Evolutionary conservation across 2,888 invertebrate genomes (phyloP).

Genomic region (Tipula lateralis): DNA sequence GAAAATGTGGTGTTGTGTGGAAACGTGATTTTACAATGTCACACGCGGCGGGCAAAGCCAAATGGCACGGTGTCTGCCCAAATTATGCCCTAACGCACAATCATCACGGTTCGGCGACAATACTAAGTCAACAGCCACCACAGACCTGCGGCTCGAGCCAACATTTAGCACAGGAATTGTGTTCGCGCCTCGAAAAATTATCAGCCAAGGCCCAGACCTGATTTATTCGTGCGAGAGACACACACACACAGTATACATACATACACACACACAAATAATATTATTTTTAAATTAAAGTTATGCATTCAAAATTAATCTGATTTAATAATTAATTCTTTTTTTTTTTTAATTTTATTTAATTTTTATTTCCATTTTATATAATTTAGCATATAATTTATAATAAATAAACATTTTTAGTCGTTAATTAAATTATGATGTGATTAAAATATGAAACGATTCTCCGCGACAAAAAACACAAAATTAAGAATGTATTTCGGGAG

Average conservation of each 20-base stretch:
- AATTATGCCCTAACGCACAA: slow-evolving; percentile 42
- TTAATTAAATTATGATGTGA: neutral
- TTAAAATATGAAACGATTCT: neutral
- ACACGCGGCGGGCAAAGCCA: slow-evolving; percentile 65
- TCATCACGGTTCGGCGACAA: neutral
- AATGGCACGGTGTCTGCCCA: slow-evolving; percentile 65
- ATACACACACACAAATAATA: neutral
- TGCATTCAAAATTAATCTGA: slow-evolving; percentile 19
- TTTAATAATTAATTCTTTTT: neutral
- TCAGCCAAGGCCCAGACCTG: slow-evolving; percentile 42
- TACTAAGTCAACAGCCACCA: slow-evolving; percentile 32
- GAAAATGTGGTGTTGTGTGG: slow-evolving; percentile 67
- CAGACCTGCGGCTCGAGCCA: slow-evolving; percentile 43
- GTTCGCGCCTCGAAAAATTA: slow-evolving; percentile 53
- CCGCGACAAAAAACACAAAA: neutral
- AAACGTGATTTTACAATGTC: slow-evolving; percentile 72
- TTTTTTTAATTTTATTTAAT: neutral
- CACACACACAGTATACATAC: neutral
- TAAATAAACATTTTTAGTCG: neutral
- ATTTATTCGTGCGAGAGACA: neutral
- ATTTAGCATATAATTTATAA: slow-evolving; percentile 13
- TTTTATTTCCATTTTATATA: neutral
- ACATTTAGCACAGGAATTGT: slow-evolving; percentile 52
- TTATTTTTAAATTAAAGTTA: slow-evolving; percentile 5
- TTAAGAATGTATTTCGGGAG: neutral